Conservation (phyloP, 2,113 vertebrate species). For the Macrotus californicus region DNA sequence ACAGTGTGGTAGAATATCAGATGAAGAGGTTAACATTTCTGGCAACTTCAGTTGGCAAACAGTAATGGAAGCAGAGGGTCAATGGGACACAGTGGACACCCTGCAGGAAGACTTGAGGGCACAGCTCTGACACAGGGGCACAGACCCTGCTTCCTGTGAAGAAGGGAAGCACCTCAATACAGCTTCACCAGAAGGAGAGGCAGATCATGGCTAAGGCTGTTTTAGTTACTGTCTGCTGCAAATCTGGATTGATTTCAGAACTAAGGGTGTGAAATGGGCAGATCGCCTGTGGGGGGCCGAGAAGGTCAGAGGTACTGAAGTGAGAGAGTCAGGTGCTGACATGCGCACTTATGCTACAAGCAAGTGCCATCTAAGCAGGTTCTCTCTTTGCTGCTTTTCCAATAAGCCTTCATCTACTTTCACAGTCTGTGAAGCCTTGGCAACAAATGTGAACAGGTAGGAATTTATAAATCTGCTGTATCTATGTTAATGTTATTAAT, state of each 20-base stretch:
- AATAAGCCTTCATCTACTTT: not conserved
- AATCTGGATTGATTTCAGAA: not conserved
- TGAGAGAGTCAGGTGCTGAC: not conserved
- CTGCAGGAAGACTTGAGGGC: not conserved
- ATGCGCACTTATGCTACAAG: not conserved
- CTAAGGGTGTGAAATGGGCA: not conserved
- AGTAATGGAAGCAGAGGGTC: not conserved
- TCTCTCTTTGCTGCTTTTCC: not conserved
- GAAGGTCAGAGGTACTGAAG: not conserved
- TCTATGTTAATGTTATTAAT: not conserved
- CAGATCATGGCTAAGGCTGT: not conserved
- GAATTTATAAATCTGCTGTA: slow-evolving; percentile 9
- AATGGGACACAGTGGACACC: not conserved
- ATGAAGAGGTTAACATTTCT: not conserved
- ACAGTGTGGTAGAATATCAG: not conserved
- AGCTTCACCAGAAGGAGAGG: not conserved
- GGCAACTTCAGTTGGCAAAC: not conserved
- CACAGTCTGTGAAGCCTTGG: not conserved
- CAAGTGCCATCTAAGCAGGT: not conserved
- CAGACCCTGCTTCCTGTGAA: not conserved
- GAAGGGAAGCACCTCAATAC: not conserved
- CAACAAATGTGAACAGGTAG: not conserved
- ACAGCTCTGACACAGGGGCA: not conserved
- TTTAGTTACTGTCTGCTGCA: not conserved
- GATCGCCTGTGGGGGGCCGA: not conserved